These are phyloP conservation scores for Babylonia areolata DNA, from an alignment of 1,140 invertebrate species.

Conservation along the genomic window DNA sequence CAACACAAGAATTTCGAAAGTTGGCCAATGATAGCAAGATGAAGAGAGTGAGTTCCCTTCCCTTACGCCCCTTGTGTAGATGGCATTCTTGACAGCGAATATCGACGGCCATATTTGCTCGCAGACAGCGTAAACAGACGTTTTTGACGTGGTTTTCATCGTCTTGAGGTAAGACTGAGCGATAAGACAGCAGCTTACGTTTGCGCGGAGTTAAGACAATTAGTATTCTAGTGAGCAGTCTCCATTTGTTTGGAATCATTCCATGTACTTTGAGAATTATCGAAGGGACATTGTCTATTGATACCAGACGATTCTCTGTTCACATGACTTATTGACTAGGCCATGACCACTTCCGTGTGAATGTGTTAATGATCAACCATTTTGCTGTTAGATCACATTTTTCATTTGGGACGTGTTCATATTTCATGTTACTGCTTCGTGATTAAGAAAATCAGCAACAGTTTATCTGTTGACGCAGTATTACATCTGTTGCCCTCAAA, in stretches of 20 bases:
- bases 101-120: slow-evolving; percentile 32
- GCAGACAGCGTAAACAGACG: slow-evolving; percentile 31
- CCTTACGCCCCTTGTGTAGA: slow-evolving; percentile 33
- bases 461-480: too few relatives aligned
- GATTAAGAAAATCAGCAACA: too few relatives aligned
- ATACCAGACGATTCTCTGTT: slow-evolving; percentile 15
- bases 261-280: background rate
- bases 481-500: too few relatives aligned
- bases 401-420: too few relatives aligned
- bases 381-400: background rate
- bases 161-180: background rate
- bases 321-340: slow-evolving; percentile 21
- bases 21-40: too few relatives aligned
- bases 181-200: background rate
- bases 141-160: background rate
- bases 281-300: background rate
- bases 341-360: slow-evolving; percentile 24
- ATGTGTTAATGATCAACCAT: background rate
- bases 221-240: background rate
- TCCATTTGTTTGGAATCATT: background rate
- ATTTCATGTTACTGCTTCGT: too few relatives aligned
- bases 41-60: slow-evolving; percentile 10
- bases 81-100: slow-evolving; percentile 32
- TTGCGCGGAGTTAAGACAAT: background rate
- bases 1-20: background rate